Evolutionary conservation across 2,888 invertebrate genomes (phyloP).

Genomic region (Archips crataeganus): DNA sequence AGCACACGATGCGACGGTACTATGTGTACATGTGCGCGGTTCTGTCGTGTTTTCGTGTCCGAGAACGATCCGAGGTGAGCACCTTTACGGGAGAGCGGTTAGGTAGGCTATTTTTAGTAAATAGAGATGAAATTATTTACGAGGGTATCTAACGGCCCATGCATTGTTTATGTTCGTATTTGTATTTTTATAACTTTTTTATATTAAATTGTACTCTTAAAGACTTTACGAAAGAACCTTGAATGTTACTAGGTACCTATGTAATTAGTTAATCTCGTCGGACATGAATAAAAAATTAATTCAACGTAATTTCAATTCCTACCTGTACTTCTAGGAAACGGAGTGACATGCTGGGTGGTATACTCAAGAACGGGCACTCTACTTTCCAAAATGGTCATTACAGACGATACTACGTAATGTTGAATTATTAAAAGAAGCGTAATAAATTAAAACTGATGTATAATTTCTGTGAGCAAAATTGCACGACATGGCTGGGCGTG

Average conservation of each 20-base stretch:
- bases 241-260: background rate
- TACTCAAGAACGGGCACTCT: slow-evolving; percentile 32
- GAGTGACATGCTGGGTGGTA: slow-evolving; percentile 40
- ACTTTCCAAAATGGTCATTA: slow-evolving; percentile 62
- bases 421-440: slow-evolving; percentile 70
- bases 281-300: slow-evolving; percentile 3
- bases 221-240: background rate
- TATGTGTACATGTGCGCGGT: slow-evolving; percentile 19
- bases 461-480: slow-evolving; percentile 78
- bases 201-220: too few relatives aligned
- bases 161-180: too few relatives aligned
- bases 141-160: background rate
- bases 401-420: slow-evolving; percentile 42
- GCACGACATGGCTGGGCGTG: slow-evolving; percentile 77
- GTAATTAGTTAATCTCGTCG: background rate
- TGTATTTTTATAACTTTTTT: too few relatives aligned
- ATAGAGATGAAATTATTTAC: slow-evolving; percentile 19
- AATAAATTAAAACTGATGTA: slow-evolving; percentile 76
- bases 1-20: slow-evolving; percentile 42
- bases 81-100: slow-evolving; percentile 37
- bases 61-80: slow-evolving; percentile 36
- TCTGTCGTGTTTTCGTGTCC: slow-evolving; percentile 39
- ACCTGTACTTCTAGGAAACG: slow-evolving; percentile 34
- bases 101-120: slow-evolving; percentile 29
- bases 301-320: slow-evolving; percentile 27